Evolutionary conservation across 1,140 invertebrate species (phyloP), one percentile per base, ranked within the genome.

Genomic region (Thalassaphorura encarpata): DNA sequence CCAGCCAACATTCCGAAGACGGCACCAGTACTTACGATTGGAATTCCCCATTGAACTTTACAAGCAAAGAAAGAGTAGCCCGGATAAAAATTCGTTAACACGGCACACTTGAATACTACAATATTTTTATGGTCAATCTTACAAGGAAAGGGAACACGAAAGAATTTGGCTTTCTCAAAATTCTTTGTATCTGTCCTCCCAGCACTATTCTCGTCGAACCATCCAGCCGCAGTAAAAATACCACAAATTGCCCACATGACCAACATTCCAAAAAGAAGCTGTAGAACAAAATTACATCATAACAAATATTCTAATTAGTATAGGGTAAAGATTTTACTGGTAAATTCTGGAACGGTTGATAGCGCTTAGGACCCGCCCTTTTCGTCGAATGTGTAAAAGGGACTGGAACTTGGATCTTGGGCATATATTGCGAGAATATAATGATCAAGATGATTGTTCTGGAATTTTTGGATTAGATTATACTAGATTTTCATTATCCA

Each of bases 1-100:
- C 85, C 89, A 6, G 86, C 85, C 40, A 90, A 62, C 82, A 92
- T 87, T 0, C 86, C 88, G 19, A 90, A 71, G 8, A 88, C 84
- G 1, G 83, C 84, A 1, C 80, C 80, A 6, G 81, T 71, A 42
- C 77, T 83, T 0, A 88, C 80, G 0, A 85, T 89, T 0, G 89
- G 89, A 13, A 75, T 50, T 2, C 89, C 89, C 85, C 89, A 94
- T 69, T 93, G 88, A 54, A 84, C 83, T 83, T 64, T 18, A 63
- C 63, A 42, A 56, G 47, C 5, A 29, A 56, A 8, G 18, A 40
- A 55, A 39, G 8, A 52, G 53, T 29, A 16, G 46, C 16, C 24
- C 5, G 13, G 26, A 29, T 27, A 5, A 49, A 49, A n/a, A n/a
- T n/a, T n/a, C n/a, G n/a, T n/a, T n/a, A n/a, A n/a, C n/a, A n/a